Percentiles rank a stretch among this genome's conserved stretches.
These are phyloP conservation scores for Acleris emargana DNA, from an alignment of 2,888 invertebrate species.

Conservation along the genomic window DNA sequence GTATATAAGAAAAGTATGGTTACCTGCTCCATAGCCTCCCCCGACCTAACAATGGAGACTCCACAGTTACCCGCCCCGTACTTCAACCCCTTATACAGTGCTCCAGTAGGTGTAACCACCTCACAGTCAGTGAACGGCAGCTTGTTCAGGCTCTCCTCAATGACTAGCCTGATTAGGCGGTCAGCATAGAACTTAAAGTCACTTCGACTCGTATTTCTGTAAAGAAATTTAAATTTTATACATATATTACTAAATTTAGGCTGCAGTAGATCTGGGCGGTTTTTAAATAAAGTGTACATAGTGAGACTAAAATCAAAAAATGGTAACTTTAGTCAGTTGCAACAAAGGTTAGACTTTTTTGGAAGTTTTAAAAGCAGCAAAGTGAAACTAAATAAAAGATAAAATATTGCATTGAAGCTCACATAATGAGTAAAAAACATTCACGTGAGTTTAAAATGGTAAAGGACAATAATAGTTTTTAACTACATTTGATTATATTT, in stretches of 20 bases:
- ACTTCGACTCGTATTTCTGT: slow-evolving; percentile 94
- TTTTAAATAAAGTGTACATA: not conserved
- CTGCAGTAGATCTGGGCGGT: not conserved
- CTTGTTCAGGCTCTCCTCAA: slow-evolving; percentile 98
- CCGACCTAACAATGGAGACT: slow-evolving; percentile 96
- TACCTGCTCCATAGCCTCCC: slow-evolving; percentile 97
- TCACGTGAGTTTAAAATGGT: too few species aligned
- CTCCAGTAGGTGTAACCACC: slow-evolving; percentile 96
- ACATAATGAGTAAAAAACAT: too few species aligned
- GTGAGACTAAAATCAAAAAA: not conserved
- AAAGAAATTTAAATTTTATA: not conserved
- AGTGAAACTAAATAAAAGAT: too few species aligned
- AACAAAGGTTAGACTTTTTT: too few species aligned
- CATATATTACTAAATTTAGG: not conserved
- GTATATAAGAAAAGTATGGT: too few species aligned
- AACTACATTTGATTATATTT: too few species aligned
- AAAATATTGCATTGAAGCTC: too few species aligned
- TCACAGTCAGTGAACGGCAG: slow-evolving; percentile 95
- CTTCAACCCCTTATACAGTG: slow-evolving; percentile 94
- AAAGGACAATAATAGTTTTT: too few species aligned
- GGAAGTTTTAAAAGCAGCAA: too few species aligned
- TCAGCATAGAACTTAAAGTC: slow-evolving; percentile 99
- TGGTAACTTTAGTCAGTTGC: too few species aligned
- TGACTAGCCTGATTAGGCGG: slow-evolving; percentile 97
- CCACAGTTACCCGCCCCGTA: slow-evolving; percentile 99